Evolutionary conservation across 2,113 vertebrate genomes (phyloP).

Genomic region (Silurus glanis): DNA sequence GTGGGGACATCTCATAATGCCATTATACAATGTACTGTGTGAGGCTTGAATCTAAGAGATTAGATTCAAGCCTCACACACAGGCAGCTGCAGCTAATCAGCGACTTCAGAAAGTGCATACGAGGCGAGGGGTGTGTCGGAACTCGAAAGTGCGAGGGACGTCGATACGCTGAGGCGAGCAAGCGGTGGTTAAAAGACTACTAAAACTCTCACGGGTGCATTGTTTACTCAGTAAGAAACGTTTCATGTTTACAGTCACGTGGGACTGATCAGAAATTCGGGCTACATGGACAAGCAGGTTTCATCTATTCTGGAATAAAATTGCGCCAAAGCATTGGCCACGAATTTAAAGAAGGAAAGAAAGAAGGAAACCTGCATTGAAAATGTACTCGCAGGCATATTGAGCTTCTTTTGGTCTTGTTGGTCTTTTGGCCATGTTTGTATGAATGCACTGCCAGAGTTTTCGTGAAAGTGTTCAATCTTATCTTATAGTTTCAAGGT

Average conservation of each 20-base stretch:
- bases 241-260: background rate
- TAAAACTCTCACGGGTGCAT: background rate
- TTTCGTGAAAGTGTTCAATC: too few species aligned
- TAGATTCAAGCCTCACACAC: background rate
- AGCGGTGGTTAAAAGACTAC: background rate
- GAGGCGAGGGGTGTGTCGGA: background rate
- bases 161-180: background rate
- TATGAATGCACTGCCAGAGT: too few species aligned
- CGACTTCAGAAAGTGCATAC: background rate
- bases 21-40: background rate
- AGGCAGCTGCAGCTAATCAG: background rate
- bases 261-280: background rate
- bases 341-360: too few species aligned
- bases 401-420: too few species aligned
- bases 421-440: too few species aligned
- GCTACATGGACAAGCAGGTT: background rate
- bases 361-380: too few species aligned
- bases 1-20: constrained; percentile 23
- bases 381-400: too few species aligned
- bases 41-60: background rate
- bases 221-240: background rate
- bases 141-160: background rate
- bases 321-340: too few species aligned
- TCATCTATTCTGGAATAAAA: background rate
- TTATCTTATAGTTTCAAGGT: too few species aligned